Conservation (phyloP, 2,797 vertebrate genomes). For the Enteromius fasciolatus region DNA sequence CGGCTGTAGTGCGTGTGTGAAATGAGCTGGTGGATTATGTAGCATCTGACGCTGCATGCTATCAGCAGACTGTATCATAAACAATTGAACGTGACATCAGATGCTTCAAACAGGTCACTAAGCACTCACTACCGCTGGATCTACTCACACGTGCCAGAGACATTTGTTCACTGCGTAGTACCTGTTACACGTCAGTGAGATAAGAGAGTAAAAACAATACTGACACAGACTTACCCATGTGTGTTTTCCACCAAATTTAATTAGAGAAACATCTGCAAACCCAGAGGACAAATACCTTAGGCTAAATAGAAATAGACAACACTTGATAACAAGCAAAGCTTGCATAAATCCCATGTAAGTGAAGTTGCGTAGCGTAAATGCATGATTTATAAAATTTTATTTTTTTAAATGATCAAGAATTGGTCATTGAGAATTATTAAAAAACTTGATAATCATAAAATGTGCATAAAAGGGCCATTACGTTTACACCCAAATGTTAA, state of each 20-base stretch:
- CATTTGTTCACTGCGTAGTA: not conserved
- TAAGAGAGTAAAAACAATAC: slow-evolving; percentile 13
- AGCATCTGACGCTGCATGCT: slow-evolving; percentile 37
- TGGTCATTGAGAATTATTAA: not conserved
- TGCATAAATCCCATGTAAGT: not conserved
- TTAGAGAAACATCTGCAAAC: slow-evolving; percentile 11
- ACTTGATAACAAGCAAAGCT: not conserved
- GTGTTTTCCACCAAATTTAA: slow-evolving; percentile 5
- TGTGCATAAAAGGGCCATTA: not conserved
- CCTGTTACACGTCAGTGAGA: not conserved
- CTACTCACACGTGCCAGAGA: slow-evolving; percentile 64
- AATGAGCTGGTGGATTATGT: slow-evolving; percentile 51
- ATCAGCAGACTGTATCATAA: slow-evolving; percentile 59
- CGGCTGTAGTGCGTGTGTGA: slow-evolving; percentile 42
- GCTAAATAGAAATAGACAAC: not conserved
- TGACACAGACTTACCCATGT: not conserved
- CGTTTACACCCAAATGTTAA: not conserved
- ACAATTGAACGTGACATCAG: slow-evolving; percentile 65
- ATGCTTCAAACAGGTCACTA: slow-evolving; percentile 50
- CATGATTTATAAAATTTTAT: not conserved
- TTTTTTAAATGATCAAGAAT: not conserved
- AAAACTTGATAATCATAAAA: not conserved
- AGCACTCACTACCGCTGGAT: slow-evolving; percentile 9
- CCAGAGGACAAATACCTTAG: not conserved
- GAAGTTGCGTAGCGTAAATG: not conserved